Conservation (phyloP, 2,113 vertebrate genomes). For the Empidonax traillii region DNA sequence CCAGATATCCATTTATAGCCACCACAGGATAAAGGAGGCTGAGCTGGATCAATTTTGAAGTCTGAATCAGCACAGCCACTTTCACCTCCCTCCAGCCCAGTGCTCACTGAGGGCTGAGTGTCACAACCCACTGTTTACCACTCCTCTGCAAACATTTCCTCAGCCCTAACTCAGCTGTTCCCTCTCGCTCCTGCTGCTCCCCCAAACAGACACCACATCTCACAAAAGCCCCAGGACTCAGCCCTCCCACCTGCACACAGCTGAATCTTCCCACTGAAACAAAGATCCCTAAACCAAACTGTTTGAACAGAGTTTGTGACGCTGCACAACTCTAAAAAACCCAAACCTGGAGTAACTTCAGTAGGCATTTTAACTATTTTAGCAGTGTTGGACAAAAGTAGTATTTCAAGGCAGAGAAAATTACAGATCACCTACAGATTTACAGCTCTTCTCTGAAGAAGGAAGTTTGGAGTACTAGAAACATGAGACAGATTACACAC, state of each 20-base stretch:
- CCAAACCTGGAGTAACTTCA: neutral
- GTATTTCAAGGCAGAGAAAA: neutral
- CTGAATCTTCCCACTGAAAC: neutral
- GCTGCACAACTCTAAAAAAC: neutral
- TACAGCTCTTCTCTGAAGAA: neutral
- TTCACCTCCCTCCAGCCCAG: neutral
- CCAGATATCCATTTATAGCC: neutral
- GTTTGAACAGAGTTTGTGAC: neutral
- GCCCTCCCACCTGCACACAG: neutral
- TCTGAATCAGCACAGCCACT: neutral
- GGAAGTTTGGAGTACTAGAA: neutral
- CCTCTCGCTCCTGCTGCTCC: neutral
- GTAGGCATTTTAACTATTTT: neutral
- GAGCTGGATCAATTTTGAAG: neutral
- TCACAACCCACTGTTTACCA: neutral
- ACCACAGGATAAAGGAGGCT: neutral
- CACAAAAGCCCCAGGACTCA: neutral
- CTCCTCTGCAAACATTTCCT: neutral
- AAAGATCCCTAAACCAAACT: neutral
- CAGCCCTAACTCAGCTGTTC: neutral
- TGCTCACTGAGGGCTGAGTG: neutral
- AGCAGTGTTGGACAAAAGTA: neutral
- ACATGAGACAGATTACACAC: neutral
- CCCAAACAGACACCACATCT: neutral
- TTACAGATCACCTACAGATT: neutral